Evolutionary conservation across 2,113 vertebrate species (phyloP).

Genomic region (Barnardius zonarius): DNA sequence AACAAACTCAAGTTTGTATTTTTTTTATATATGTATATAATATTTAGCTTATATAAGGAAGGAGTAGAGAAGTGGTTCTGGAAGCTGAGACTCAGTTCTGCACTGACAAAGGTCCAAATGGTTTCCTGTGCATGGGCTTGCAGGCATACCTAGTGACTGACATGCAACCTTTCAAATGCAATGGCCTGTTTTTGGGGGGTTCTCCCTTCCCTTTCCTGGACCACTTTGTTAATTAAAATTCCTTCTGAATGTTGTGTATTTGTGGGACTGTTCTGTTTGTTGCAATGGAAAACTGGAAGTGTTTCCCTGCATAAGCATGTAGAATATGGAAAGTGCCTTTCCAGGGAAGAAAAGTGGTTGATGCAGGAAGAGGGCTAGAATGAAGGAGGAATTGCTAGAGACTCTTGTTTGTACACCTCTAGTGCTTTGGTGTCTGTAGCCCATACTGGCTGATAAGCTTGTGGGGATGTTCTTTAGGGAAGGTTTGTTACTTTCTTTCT

Average conservation of each 20-base stretch:
- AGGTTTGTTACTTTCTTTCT: constrained; percentile 10
- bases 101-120: constrained; percentile 56
- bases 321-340: constrained; percentile 13
- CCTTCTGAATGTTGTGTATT: constrained; percentile 74
- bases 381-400: background rate
- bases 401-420: background rate
- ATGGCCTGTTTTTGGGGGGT: background rate
- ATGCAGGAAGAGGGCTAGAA: background rate
- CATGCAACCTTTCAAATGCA: constrained; percentile 45
- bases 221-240: constrained; percentile 80
- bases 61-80: background rate
- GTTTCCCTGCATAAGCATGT: background rate
- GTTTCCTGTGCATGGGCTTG: constrained; percentile 55
- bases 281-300: background rate
- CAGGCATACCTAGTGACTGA: constrained; percentile 45
- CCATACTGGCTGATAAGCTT: background rate
- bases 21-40: constrained; percentile 43
- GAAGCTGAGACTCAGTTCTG: constrained; percentile 41
- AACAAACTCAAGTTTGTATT: constrained; percentile 37
- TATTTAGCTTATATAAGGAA: constrained; percentile 31
- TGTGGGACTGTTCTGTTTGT: constrained; percentile 68
- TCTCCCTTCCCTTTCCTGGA: constrained; percentile 53
- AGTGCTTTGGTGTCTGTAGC: background rate
- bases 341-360: background rate
- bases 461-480: background rate